phyloP scores from a whole-genome alignment of 2,888 invertebrate species.

The Pediacus dermestoides region DNA sequence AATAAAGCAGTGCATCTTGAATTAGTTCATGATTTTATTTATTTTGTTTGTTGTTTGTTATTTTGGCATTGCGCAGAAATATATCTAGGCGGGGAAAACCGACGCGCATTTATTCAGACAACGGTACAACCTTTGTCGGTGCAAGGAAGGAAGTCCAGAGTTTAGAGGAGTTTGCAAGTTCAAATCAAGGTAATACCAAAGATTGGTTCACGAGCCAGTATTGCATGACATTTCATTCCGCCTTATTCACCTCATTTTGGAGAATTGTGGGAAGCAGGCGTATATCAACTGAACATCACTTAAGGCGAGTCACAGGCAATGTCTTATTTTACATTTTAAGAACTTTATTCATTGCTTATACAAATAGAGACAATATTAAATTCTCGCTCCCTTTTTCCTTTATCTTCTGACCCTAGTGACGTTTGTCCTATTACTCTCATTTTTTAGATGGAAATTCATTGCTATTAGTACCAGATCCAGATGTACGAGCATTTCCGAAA shows the following conservation, averaged over 20 bases:
- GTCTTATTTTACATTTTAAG: too few relatives aligned
- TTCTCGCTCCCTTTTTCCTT: too few relatives aligned
- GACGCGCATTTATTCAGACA: slow-evolving; percentile 7
- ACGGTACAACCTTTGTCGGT: slow-evolving; percentile 11
- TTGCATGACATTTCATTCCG: slow-evolving; percentile 17
- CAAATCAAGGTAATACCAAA: neutral
- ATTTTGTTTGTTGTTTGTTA: slow-evolving; percentile 8
- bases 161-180: neutral
- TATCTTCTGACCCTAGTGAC: too few relatives aligned
- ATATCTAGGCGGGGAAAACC: slow-evolving; percentile 11
- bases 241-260: slow-evolving; percentile 19
- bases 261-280: slow-evolving; percentile 18
- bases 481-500: too few relatives aligned
- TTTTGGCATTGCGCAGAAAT: slow-evolving; percentile 8
- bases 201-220: slow-evolving; percentile 4
- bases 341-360: too few relatives aligned
- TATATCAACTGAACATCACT: too few relatives aligned
- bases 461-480: too few relatives aligned
- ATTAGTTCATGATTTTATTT: slow-evolving; percentile 4
- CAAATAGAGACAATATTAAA: too few relatives aligned
- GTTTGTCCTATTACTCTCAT: too few relatives aligned
- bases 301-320: too few relatives aligned
- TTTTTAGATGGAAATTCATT: too few relatives aligned
- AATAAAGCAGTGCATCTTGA: slow-evolving; percentile 9
- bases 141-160: neutral